A percentile compares a stretch with the other conserved stretches of the same genome.
phyloP scores from a whole-genome alignment of 2,113 vertebrate species.

The Rousettus leschenaultii region DNA sequence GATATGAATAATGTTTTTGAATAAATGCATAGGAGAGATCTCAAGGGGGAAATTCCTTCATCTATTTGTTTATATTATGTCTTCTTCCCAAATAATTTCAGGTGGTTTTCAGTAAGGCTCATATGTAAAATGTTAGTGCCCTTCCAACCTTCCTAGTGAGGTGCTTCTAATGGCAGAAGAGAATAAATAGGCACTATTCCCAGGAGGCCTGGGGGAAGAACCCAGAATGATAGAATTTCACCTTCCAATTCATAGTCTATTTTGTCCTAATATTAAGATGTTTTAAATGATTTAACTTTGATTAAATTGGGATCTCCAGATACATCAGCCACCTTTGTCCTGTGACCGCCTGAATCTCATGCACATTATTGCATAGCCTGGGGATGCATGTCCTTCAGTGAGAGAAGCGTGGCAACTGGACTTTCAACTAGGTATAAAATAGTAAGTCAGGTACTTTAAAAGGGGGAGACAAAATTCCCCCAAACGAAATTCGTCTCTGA shows the following conservation, averaged over 20 bases:
- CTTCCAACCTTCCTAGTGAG: background rate
- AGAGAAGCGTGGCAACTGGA: background rate
- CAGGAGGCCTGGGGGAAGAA: background rate
- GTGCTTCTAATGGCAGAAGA: background rate
- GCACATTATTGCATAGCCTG: too few relatives aligned
- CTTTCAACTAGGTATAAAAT: background rate
- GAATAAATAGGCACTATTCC: background rate
- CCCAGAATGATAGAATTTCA: background rate
- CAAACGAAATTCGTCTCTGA: background rate
- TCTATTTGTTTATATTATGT: background rate
- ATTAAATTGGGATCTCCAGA: background rate
- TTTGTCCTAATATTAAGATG: background rate
- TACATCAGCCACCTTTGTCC: background rate
- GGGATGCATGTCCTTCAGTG: background rate
- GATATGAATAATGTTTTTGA: background rate
- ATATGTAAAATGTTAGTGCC: background rate
- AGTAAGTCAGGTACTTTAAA: background rate
- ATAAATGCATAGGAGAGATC: background rate
- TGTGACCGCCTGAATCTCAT: background rate
- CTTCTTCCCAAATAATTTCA: conserved; percentile 11
- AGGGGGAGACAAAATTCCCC: background rate
- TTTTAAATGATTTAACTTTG: background rate
- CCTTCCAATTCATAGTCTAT: background rate
- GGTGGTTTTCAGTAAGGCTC: background rate
- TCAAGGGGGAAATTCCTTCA: background rate